phyloP scores from a whole-genome alignment of 2,113 vertebrate genomes.

The Oncorhynchus gorbuscha region DNA sequence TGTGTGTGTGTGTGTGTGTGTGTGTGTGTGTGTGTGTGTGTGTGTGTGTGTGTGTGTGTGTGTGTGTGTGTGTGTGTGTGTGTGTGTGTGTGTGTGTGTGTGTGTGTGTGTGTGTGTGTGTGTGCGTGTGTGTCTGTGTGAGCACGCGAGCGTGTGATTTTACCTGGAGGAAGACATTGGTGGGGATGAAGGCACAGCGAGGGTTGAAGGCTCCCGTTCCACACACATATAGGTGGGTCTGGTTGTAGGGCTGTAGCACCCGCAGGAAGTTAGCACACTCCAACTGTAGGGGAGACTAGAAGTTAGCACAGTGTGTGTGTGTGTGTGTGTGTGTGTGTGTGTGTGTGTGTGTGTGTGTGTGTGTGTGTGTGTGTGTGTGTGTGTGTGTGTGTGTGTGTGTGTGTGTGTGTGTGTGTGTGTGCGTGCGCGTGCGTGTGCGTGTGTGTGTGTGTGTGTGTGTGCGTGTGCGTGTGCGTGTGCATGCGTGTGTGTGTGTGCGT shows the following conservation, averaged over 20 bases:
- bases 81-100: neutral
- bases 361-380: slow-evolving; percentile 9
- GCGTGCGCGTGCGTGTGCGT: no score
- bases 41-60: neutral
- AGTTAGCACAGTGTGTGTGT: neutral
- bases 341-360: slow-evolving; percentile 6
- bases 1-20: neutral
- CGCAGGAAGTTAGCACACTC: slow-evolving; percentile 81
- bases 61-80: neutral
- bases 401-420: neutral
- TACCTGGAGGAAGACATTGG: slow-evolving; percentile 71
- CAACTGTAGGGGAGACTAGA: slow-evolving; percentile 46
- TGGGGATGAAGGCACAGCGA: slow-evolving; percentile 74
- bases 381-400: no score
- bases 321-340: neutral
- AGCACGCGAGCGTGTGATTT: neutral
- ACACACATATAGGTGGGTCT: slow-evolving; percentile 78
- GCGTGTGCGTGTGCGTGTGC: no score
- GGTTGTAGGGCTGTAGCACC: slow-evolving; percentile 76
- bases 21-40: neutral
- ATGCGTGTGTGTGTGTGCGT: no score
- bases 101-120: neutral
- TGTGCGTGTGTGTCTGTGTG: neutral
- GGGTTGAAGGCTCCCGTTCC: slow-evolving; percentile 81
- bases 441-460: no score